A percentile compares a stretch with the other conserved stretches of the same genome.
phyloP scores from a whole-genome alignment of 35 echinoderm and acorn worm species.

The Ptychodera flava region DNA sequence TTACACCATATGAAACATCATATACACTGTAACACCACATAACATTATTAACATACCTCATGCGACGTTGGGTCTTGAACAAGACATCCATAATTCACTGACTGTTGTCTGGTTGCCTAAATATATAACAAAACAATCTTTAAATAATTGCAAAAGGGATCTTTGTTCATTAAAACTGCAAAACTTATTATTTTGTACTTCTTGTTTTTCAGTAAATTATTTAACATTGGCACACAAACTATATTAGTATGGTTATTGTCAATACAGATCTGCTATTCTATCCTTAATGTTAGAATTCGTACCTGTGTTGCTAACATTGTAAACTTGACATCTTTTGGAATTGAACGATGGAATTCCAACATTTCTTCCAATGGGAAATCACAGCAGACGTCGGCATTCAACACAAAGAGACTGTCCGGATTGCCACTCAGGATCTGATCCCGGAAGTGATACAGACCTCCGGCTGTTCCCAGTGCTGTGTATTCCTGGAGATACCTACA shows the following conservation, averaged over 20 bases:
- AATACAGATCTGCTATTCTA: no score
- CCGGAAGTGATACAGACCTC: constrained; percentile 96
- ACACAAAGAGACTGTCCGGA: constrained; percentile 80
- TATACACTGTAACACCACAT: no score
- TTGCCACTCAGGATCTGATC: constrained; percentile 93
- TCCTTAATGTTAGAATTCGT: no score
- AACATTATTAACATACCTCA: no score
- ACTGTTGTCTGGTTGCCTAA: constrained; percentile 89
- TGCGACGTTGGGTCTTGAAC: constrained; percentile 79
- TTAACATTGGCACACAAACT: no score
- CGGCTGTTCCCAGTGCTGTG: constrained; percentile 86
- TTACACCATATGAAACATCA: no score
- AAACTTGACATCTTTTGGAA: constrained; percentile 55
- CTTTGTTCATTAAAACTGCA: no score
- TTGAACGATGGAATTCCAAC: constrained; percentile 73
- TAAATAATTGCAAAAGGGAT: no score
- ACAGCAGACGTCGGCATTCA: constrained; percentile 96
- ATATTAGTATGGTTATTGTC: no score
- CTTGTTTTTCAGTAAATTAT: no score
- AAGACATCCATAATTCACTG: constrained; percentile 89
- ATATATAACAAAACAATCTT: no score
- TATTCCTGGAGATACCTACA: constrained; percentile 94
- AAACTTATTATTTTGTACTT: no score
- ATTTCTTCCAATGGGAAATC: constrained; percentile 89
- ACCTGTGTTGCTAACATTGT: constrained; percentile 96